Conservation (phyloP, 2,888 invertebrate genomes). For the Tillus elongatus region DNA sequence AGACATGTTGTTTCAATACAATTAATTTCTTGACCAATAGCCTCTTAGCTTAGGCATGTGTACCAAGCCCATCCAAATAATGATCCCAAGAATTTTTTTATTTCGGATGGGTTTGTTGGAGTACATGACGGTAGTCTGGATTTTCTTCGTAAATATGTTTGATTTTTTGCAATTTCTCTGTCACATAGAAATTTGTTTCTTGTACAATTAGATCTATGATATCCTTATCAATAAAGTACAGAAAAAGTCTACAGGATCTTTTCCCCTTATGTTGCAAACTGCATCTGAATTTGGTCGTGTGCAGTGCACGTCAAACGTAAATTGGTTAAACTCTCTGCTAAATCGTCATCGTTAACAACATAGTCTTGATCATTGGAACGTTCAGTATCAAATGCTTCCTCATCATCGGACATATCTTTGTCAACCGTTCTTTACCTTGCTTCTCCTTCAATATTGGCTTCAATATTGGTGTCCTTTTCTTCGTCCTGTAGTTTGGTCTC, state of each 20-base stretch:
- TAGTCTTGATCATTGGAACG: neutral
- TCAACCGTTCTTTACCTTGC: constrained; percentile 1
- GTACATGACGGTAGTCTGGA: neutral
- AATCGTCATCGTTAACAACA: neutral
- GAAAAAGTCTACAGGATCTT: constrained; percentile 2
- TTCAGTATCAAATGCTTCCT: constrained; percentile 1
- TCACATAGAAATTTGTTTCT: neutral
- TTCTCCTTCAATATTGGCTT: too few species aligned
- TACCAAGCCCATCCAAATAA: constrained; percentile 2
- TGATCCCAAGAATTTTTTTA: neutral
- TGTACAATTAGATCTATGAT: neutral
- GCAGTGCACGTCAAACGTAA: neutral
- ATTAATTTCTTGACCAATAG: constrained; percentile 1
- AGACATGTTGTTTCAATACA: constrained; percentile 2
- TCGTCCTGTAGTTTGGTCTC: too few species aligned
- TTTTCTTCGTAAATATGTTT: neutral
- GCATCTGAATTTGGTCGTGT: neutral
- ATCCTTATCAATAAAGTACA: neutral
- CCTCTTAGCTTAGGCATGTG: neutral
- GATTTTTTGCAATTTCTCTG: neutral
- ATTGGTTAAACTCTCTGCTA: neutral
- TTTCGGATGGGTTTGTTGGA: constrained; percentile 1
- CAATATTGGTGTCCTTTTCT: too few species aligned
- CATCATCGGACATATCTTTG: constrained; percentile 1
- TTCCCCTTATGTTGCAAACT: constrained; percentile 2